Evolutionary conservation across 2,113 vertebrate species (phyloP).

Genomic region (Actenoides lindsayi): DNA sequence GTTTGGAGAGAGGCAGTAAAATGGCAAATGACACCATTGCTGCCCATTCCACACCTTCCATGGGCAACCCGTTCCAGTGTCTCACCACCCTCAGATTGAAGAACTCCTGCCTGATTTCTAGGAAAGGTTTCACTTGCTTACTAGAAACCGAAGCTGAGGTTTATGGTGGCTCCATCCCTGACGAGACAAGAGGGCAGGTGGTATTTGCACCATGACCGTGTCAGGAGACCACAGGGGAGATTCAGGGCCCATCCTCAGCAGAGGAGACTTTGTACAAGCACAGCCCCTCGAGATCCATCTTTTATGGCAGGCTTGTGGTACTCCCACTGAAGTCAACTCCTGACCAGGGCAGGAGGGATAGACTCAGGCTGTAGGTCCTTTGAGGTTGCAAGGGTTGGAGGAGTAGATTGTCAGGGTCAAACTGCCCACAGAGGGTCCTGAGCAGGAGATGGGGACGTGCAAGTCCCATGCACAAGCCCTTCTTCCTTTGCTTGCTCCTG

Average conservation of each 20-base stretch:
- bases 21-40: not conserved
- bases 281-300: fast-evolving
- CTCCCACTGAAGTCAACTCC: not conserved
- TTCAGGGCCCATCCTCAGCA: not conserved
- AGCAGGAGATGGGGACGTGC: not conserved
- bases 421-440: not conserved
- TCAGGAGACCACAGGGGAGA: not conserved
- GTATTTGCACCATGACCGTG: not conserved
- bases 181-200: not conserved
- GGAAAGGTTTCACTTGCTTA: not conserved
- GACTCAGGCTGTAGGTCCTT: not conserved
- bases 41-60: not conserved
- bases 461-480: not conserved
- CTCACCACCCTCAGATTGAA: no score
- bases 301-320: not conserved
- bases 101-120: no score
- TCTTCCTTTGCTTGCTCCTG: not conserved
- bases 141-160: not conserved
- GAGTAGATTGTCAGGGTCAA: not conserved
- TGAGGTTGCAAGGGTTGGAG: not conserved
- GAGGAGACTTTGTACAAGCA: not conserved
- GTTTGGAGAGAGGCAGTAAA: not conserved
- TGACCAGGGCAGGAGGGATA: not conserved
- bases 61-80: no score
- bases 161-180: not conserved